Evolutionary conservation across 2,888 invertebrate species (phyloP).

Genomic region (Podabrus alpinus): DNA sequence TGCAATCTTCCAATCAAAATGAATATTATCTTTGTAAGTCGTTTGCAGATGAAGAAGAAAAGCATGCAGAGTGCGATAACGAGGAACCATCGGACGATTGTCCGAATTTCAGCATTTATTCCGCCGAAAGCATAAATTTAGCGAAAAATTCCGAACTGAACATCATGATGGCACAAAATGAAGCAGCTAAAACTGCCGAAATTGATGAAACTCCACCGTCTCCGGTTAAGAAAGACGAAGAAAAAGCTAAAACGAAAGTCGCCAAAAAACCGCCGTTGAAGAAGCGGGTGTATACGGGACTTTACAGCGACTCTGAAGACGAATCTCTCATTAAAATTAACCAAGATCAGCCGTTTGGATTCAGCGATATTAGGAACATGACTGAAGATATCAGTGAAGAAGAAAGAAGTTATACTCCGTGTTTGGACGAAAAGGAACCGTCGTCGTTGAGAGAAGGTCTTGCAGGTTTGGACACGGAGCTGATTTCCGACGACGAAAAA

Average conservation of each 20-base stretch:
- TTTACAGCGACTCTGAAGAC: slow-evolving; percentile 54
- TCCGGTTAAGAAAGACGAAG: background rate
- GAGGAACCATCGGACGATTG: slow-evolving; percentile 71
- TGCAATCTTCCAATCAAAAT: slow-evolving; percentile 42
- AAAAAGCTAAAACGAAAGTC: background rate
- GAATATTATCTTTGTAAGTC: slow-evolving; percentile 24
- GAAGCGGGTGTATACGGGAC: slow-evolving; percentile 17
- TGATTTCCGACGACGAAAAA: slow-evolving; percentile 75
- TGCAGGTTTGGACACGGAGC: slow-evolving; percentile 70
- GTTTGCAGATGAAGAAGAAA: slow-evolving; percentile 48
- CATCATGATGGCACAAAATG: slow-evolving; percentile 7
- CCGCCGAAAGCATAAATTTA: slow-evolving; percentile 77
- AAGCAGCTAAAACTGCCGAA: background rate
- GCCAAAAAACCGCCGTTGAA: background rate
- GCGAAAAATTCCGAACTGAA: slow-evolving; percentile 60
- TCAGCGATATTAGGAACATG: slow-evolving; percentile 57
- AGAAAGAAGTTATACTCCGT: slow-evolving; percentile 74
- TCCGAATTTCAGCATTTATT: slow-evolving; percentile 85
- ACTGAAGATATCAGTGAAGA: slow-evolving; percentile 69
- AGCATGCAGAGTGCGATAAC: slow-evolving; percentile 60
- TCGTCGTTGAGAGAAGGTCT: slow-evolving; percentile 42
- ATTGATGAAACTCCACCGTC: slow-evolving; percentile 1
- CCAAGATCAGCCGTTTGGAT: slow-evolving; percentile 40
- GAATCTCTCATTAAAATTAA: slow-evolving; percentile 47
- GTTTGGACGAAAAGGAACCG: slow-evolving; percentile 67